Base-by-base conservation (phyloP, 2,888 invertebrate species). In the Drosophila nr. perissopoda region DNA sequence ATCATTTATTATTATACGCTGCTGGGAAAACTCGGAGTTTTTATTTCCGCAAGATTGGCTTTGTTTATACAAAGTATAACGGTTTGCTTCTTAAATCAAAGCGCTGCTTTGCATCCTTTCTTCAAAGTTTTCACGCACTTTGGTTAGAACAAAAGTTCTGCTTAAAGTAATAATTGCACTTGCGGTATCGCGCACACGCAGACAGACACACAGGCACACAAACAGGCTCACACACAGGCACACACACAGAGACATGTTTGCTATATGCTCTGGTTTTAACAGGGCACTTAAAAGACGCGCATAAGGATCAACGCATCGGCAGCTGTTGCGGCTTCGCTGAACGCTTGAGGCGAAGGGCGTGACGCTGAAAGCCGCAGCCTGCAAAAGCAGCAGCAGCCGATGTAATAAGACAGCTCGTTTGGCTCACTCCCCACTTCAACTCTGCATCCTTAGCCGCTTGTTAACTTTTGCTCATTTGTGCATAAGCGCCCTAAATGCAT, bases 391-490 rank as follows among this genome's bases (percentile, higher is more conserved):
- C 51, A 31, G 36, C 42, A 45, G 65, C 69, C 78, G 57, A 89
- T 78, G 57, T 87, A 85, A 89, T 85, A 89, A 85, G 85, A 84
- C 87, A 85, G 89, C 85, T 85, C 86, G 81, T 84, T 78, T 80
- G 78, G 72, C 57, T n/a, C 18, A 38, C 16, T 16, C 21, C n/a
- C n/a, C 2, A 3, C 3, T 6, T 6, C 18, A 4, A 2, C 21
- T 16, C 29, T 8, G 11, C 18, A 53, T 60, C 60, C 56, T 60
- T 66, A 52, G 77, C 66, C 63, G 80, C 78, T 77, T 77, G 89
- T 87, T 87, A 84, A 82, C 75, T 89, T 85, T 87, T 87, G 87
- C 85, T 84, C 85, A 89, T 85, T 85, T 85, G 80, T 71, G 83
- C 80, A 80, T 62, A 64, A 64, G 62, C 63, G 63, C 69, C 53